phyloP scores from a whole-genome alignment of 30 jellyfish, hydroid and myxozoan genomes.

The Rhopilema esculentum region DNA sequence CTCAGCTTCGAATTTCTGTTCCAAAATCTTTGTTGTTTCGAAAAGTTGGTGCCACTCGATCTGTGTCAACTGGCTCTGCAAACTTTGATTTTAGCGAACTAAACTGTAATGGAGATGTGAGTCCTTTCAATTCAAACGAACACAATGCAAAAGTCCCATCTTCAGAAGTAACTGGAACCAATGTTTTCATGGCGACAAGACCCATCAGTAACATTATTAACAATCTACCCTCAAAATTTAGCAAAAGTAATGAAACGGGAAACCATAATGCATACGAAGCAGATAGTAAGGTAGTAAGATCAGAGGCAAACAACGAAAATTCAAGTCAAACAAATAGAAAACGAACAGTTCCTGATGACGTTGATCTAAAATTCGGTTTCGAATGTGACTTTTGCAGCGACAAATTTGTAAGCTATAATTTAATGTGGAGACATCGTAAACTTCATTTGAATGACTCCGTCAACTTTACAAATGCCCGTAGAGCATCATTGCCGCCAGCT shows the following conservation, averaged over 20 bases:
- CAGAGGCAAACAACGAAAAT: background rate
- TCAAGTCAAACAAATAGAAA: background rate
- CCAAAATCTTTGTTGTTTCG: conserved; percentile 39
- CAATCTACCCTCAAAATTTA: background rate
- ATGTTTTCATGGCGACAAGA: background rate
- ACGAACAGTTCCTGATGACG: background rate
- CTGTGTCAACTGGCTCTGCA: background rate
- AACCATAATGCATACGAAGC: background rate
- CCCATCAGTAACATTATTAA: background rate
- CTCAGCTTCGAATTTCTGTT: conserved; percentile 45
- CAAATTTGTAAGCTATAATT: conserved; percentile 51
- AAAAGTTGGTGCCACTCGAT: background rate
- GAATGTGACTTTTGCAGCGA: conserved; percentile 72
- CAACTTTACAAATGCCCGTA: conserved; percentile 8
- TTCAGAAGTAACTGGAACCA: background rate
- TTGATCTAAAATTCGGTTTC: conserved; percentile 57
- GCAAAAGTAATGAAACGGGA: background rate
- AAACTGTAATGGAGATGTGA: background rate
- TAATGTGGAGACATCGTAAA: conserved; percentile 70
- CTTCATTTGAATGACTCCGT: conserved; percentile 57
- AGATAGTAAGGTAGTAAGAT: background rate
- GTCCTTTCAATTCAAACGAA: background rate
- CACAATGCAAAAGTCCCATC: background rate
- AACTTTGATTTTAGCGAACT: background rate
- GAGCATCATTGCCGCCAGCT: conserved; percentile 52